Evolutionary conservation across 2,113 vertebrate species (phyloP), one percentile per base, ranked within the genome.

Genomic region (Myiozetetes cayanensis): DNA sequence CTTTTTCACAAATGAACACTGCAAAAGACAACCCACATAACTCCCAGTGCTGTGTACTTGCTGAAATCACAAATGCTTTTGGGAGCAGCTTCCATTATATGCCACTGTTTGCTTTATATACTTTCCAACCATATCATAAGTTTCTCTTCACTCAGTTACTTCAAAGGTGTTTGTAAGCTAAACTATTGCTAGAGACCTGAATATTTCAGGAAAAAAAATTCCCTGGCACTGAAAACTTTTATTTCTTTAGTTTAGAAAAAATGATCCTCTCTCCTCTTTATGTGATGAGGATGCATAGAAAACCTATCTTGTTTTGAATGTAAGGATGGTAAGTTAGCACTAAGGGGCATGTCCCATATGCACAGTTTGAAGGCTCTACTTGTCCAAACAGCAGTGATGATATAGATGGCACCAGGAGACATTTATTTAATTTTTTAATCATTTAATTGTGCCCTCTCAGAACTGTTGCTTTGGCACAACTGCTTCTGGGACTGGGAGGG

Each of bases 1-100:
- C 86, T 66, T 95, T 95, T 87, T 84, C 61, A 75, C 49, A 83
- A 90, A 94, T 95, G 94, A 86, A 82, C 78, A 47, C 67, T 91
- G 62, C 89, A 88, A 79, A 79, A 76, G 90, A 92, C 62, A 85
- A 41, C 46, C 66, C 37, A 35, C 61, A 44, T 70, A 83, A 87
- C 68, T 90, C 77, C 73, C 70, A 50, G 10, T 7, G 31, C 61
- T 9, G 14, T 85, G 63, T 56, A 37, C 76, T 89, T 61, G 67
- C 73, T 91, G 70, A 93, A 94, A 87, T 67, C 3, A 0, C n/a
- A 80, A 56, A 53, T 80, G 75, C 49, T 93, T 49, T 67, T 73
- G 91, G 80, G 70, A 93, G 14, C 76, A 43, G n/a, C 85, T 92
- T 77, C 70, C 58, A 61, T 72, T 86, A 12, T 56, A 41, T 62